Conservation (phyloP, 2,113 vertebrate species). For the Brachyhypopomus occidentalis region DNA sequence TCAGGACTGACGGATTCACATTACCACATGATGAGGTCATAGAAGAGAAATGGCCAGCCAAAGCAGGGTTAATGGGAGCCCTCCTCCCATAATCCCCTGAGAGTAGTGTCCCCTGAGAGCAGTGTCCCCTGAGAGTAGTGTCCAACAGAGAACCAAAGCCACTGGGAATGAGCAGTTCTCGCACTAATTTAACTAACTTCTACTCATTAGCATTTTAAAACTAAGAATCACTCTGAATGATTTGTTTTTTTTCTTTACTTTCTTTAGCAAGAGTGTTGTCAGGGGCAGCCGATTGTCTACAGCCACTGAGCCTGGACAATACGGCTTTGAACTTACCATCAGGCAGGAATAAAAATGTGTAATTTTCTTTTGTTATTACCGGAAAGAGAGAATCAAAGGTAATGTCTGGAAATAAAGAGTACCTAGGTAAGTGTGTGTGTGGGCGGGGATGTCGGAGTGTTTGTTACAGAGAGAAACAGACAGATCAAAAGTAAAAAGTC, state of each 20-base stretch:
- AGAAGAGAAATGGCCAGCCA: not conserved
- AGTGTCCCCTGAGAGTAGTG: not conserved
- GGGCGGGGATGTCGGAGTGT: not conserved
- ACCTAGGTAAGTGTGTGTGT: not conserved
- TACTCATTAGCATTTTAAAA: no score
- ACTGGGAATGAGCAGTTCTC: no score
- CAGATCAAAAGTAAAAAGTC: not conserved
- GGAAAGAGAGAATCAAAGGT: constrained; percentile 13
- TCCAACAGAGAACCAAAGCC: no score
- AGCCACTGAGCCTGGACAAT: not conserved
- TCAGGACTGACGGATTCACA: not conserved
- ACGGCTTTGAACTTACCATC: not conserved
- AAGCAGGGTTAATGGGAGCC: not conserved
- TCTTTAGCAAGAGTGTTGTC: not conserved
- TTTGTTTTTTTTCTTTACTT: not conserved
- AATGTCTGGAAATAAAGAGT: constrained; percentile 19
- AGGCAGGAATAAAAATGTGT: not conserved
- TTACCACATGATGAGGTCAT: not conserved
- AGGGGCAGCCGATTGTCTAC: not conserved
- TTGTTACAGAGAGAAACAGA: constrained; percentile 12
- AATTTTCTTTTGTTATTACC: not conserved
- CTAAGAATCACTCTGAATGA: not conserved
- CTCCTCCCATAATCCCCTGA: not conserved
- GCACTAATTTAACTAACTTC: no score
- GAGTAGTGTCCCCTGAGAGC: no score